Conservation (phyloP, 2,888 invertebrate species). For the Leptinotarsa peninsularis region DNA sequence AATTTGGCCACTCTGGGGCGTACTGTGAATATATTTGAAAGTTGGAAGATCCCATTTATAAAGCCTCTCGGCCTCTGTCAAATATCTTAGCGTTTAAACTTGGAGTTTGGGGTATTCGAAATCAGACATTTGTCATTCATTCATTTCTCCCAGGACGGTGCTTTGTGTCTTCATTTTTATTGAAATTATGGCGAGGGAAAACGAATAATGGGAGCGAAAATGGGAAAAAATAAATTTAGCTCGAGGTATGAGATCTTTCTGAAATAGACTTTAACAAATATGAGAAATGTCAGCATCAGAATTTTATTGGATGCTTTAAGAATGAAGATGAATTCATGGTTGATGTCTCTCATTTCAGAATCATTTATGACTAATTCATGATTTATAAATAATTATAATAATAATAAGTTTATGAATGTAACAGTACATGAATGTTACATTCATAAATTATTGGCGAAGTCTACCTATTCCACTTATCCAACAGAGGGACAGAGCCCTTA, state of each 20-base stretch:
- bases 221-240: slow-evolving; percentile 5
- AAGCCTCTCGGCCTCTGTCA: slow-evolving; percentile 46
- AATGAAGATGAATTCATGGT: neutral
- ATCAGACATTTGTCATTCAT: slow-evolving; percentile 17
- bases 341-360: too few species aligned
- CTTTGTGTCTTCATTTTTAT: slow-evolving; percentile 4
- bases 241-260: neutral
- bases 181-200: slow-evolving; percentile 6
- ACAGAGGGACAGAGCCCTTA: too few species aligned
- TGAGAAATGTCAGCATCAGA: neutral
- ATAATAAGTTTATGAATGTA: too few species aligned
- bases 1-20: slow-evolving; percentile 55
- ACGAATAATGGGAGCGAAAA: neutral
- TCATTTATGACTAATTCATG: too few species aligned
- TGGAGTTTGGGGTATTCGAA: slow-evolving; percentile 6
- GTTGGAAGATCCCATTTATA: slow-evolving; percentile 57
- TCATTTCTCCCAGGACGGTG: slow-evolving; percentile 6
- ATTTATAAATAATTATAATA: too few species aligned
- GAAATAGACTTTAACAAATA: neutral
- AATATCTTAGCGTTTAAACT: slow-evolving; percentile 23
- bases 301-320: neutral
- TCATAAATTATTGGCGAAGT: too few species aligned
- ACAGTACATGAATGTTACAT: too few species aligned
- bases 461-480: too few species aligned
- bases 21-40: slow-evolving; percentile 46